Percentiles rank a stretch among this genome's conserved stretches.
These are phyloP conservation scores for Sycophaga agraensis DNA, from an alignment of 1,140 invertebrate genomes.

Conservation along the genomic window DNA sequence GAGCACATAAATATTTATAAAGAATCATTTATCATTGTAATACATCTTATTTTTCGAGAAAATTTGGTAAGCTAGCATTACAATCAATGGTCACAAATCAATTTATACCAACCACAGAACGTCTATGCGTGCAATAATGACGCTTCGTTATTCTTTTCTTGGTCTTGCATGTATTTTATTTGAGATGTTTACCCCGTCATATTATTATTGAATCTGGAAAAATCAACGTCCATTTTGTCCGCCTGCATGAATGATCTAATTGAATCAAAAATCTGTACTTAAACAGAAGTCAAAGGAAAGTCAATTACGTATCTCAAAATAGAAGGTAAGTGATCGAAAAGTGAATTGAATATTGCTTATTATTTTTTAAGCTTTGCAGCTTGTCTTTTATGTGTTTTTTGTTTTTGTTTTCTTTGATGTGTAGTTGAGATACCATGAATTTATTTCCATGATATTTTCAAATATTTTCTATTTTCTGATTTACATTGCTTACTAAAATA, in stretches of 20 bases:
- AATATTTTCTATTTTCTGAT: no score
- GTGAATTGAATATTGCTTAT: conserved; percentile 8
- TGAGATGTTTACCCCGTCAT: conserved; percentile 42
- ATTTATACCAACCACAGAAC: no score
- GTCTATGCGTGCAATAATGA: neutral
- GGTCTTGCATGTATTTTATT: conserved; percentile 37
- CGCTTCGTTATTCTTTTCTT: conserved; percentile 20
- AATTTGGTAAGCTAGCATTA: no score
- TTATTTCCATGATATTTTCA: no score
- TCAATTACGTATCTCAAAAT: neutral
- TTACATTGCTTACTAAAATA: no score
- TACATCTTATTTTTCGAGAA: no score
- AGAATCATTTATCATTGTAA: neutral
- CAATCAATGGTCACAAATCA: no score
- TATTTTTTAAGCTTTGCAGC: conserved; percentile 19
- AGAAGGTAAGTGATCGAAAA: conserved; percentile 31
- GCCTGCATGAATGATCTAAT: conserved; percentile 47
- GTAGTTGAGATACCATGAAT: no score
- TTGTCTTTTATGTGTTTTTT: neutral
- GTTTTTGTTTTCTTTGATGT: neutral
- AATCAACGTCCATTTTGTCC: conserved; percentile 31
- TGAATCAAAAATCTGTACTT: conserved; percentile 39
- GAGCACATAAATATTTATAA: no score
- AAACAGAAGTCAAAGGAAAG: conserved; percentile 19
- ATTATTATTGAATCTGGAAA: conserved; percentile 29